These are phyloP conservation scores for Platygyra sinensis DNA, from an alignment of 64 coral and sea anemone genomes.

Conservation along the genomic window DNA sequence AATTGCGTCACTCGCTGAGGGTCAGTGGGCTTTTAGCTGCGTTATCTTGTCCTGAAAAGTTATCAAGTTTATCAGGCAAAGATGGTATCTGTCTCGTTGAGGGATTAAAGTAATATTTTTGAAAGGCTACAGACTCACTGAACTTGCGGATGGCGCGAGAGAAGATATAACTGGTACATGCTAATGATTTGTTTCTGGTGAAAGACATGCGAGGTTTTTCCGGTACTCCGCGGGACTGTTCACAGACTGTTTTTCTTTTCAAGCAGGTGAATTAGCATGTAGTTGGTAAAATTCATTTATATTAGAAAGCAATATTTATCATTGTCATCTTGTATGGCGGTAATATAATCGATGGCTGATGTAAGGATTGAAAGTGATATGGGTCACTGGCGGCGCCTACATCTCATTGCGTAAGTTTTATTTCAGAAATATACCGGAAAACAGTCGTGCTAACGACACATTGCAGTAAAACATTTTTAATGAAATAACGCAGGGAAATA, in stretches of 20 bases:
- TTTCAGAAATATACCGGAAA: not conserved
- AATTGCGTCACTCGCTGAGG: no score
- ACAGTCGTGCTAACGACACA: not conserved
- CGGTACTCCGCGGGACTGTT: not conserved
- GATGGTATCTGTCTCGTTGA: not conserved
- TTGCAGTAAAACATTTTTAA: not conserved
- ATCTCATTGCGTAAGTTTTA: not conserved
- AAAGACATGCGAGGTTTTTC: not conserved
- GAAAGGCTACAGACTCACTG: no score
- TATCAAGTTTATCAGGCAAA: no score
- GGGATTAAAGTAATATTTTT: not conserved
- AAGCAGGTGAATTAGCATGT: not conserved
- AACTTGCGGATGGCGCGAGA: no score
- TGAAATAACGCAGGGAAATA: no score
- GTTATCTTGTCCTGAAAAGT: no score
- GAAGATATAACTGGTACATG: no score
- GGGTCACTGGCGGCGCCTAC: not conserved
- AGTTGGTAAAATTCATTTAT: not conserved
- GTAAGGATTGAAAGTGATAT: not conserved
- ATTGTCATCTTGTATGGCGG: not conserved
- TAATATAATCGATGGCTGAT: not conserved
- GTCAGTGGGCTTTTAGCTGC: no score
- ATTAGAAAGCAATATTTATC: not conserved
- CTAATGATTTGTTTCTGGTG: not conserved
- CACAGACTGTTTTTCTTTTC: not conserved